phyloP scores from a whole-genome alignment of 2,888 invertebrate genomes.

The Oscheius myriophilus region DNA sequence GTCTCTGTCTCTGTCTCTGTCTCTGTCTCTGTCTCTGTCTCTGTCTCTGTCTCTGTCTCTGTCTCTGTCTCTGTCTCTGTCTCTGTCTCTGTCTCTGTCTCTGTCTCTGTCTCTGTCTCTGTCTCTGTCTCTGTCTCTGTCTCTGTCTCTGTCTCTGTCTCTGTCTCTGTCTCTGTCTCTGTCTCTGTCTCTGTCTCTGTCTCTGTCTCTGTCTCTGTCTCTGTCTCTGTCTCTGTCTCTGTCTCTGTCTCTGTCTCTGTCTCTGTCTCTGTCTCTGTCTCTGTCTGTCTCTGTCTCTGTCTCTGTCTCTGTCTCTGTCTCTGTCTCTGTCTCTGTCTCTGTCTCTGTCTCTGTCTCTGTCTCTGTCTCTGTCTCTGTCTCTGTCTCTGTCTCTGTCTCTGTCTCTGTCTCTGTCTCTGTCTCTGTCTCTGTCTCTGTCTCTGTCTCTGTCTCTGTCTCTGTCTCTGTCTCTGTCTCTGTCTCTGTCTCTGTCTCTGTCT shows the following conservation, averaged over 20 bases:
- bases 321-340: background rate
- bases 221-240: constrained; percentile 1
- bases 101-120: background rate
- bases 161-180: background rate
- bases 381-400: background rate
- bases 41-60: background rate
- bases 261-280: background rate
- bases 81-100: constrained; percentile 1
- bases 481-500: background rate
- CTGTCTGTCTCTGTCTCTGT: background rate
- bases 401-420: background rate
- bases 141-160: constrained; percentile 3
- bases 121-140: background rate
- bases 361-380: constrained; percentile 3
- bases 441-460: constrained; percentile 1
- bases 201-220: background rate
- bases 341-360: background rate
- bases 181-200: background rate
- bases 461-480: background rate
- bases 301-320: constrained; percentile 1
- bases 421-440: background rate
- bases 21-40: background rate
- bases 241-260: background rate
- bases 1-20: constrained; percentile 1
- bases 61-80: background rate